Evolutionary conservation across 2,888 invertebrate genomes (phyloP), one percentile per base, ranked within the genome.

Genomic region (Campoplex nolae): DNA sequence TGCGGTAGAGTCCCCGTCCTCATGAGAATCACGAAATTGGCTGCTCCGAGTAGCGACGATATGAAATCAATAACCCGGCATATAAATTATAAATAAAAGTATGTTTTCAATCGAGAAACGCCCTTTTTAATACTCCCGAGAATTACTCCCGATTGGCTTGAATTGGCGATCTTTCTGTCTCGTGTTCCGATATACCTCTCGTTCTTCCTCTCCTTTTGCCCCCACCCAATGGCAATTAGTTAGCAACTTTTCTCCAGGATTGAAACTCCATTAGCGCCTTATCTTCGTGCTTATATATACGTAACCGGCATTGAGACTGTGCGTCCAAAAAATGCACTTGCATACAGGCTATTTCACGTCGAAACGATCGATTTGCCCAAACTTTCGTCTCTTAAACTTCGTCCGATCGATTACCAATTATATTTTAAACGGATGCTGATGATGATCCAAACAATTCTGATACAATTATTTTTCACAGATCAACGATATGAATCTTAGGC

Each of bases 191-290:
- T 81, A 54, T 48, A 38, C 38, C 51, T 67, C 74, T 78, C 35
- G 16, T 48, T 74, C 70, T 73, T 28, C 56, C 70, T 62, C 75
- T 8, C 62, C 38, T 23, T 23, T 70, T 76, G 80, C 76, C 45
- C 77, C 76, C 51, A 77, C 70, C 88, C 87, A 86, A 89, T 89
- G 86, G 90, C 90, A 91, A 91, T 91, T 91, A 91, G 89, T 90
- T 90, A 88, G 77, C 84, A 68, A 79, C 86, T 84, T 80, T 85
- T 84, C 78, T 84, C 74, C 48, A 58, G 87, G 88, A 91, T 90
- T 91, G 90, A 91, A 91, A 90, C 89, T 88, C 91, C 91, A 90
- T 91, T 90, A 90, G 84, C 88, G 86, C 87, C 83, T 90, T 92
- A 91, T 91, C 91, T 88, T 45, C 73, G 62, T 73, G 73, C 84